Evolutionary conservation across 2,888 invertebrate genomes (phyloP).

Genomic region (Leucophora obtusa): DNA sequence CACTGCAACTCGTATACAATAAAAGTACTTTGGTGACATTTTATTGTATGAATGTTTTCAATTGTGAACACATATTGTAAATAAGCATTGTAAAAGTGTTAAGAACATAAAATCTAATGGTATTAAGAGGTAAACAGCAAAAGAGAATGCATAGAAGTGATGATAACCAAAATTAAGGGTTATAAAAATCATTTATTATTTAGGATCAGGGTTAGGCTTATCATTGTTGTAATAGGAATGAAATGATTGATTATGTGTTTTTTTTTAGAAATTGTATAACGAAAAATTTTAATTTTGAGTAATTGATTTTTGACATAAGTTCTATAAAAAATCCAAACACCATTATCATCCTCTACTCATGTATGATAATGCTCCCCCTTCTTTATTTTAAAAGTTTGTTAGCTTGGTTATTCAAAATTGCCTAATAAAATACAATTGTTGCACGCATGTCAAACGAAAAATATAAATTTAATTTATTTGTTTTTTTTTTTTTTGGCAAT

Average conservation of each 20-base stretch:
- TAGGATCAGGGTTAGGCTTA: constrained; percentile 15
- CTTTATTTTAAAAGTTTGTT: constrained; percentile 13
- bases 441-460: constrained; percentile 63
- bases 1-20: constrained; percentile 11
- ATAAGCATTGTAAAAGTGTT: constrained; percentile 14
- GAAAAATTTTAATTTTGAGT: constrained; percentile 36
- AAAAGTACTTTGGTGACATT: constrained; percentile 44
- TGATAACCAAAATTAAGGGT: constrained; percentile 22
- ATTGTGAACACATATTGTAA: constrained; percentile 14
- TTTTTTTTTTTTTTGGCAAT: constrained; percentile 41
- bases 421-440: constrained; percentile 64
- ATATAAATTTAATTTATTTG: constrained; percentile 63
- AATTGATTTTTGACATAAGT: constrained; percentile 35
- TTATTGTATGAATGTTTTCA: constrained; percentile 10
- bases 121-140: constrained; percentile 1
- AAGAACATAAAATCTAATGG: constrained; percentile 44
- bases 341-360: neutral
- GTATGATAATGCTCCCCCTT: neutral
- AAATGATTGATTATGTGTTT: constrained; percentile 49
- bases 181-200: neutral
- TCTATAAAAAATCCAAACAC: neutral
- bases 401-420: constrained; percentile 45
- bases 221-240: neutral
- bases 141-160: neutral
- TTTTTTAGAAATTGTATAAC: neutral